Evolutionary conservation across 2,888 invertebrate species (phyloP), one percentile per base, ranked within the genome.

Genomic region (Mesorhabditis belari): DNA sequence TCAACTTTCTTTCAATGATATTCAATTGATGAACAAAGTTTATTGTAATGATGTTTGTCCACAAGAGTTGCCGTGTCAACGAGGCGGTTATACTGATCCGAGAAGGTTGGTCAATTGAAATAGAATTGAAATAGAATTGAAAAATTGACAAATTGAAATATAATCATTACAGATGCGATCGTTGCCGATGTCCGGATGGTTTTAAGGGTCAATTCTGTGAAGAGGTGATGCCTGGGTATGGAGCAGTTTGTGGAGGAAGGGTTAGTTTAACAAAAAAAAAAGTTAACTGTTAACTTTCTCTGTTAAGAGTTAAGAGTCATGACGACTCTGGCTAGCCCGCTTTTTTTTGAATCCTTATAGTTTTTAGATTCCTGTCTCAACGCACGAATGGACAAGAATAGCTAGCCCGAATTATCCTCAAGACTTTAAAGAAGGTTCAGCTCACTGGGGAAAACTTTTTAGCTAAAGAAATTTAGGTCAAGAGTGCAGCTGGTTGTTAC

Each of bases 61-160:
- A 2, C 49, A 61, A 9, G 64, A 74, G 29, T 64, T 81, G 21
- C 70, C 76, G 4, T 81, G 81, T 52, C 76, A 79, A 57, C 65
- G 79, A 24, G 81, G 81, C 6, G 81, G 81, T 24, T 81, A 81
- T 68, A 81, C 81, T 4, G 81, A 81, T 63, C 81, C 80, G 17
- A 57, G 80, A 55, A 60, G 66, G 60, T 79, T 67, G 44, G 12
- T 17, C 12, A 35, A 35, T 35, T 17, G 44, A 35, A 17, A 17
- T n/a, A 35, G n/a, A 17, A 1, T 35, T 35, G 44, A 1, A 35
- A 35, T 35, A n/a, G n/a, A n/a, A n/a, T n/a, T n/a, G n/a, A n/a
- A n/a, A n/a, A n/a, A n/a, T 25, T 57, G 23, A 2, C 27, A 19
- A 19, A 21, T 23, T 12, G 2, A n/a, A 12, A 2, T 12, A 12